Evolutionary conservation across 2,888 invertebrate genomes (phyloP).

Genomic region (Rotaria macrura): DNA sequence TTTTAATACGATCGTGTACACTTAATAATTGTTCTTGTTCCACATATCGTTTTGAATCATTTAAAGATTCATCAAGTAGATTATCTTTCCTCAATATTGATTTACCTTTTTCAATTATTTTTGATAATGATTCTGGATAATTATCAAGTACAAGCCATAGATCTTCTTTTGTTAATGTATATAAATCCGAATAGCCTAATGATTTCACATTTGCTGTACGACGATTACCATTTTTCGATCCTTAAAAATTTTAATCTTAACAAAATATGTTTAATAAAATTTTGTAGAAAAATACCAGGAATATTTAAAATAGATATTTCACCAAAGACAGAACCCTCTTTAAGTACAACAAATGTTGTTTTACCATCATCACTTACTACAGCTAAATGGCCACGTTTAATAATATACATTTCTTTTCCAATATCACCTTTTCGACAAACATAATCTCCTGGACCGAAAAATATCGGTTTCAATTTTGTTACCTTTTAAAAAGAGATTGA

Average conservation of each 20-base stretch:
- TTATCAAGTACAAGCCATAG: constrained; percentile 41
- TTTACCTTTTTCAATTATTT: constrained; percentile 52
- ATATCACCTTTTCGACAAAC: constrained; percentile 88
- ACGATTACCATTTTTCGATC: constrained; percentile 78
- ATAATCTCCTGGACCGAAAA: constrained; percentile 91
- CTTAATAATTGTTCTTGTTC: constrained; percentile 18
- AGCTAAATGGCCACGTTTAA: constrained; percentile 72
- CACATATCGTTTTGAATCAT: not conserved
- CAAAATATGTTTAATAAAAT: not conserved
- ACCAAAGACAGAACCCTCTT: constrained; percentile 86
- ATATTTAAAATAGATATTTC: constrained; percentile 82
- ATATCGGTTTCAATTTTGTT: constrained; percentile 73
- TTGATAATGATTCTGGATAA: constrained; percentile 37
- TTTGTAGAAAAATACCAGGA: constrained; percentile 55
- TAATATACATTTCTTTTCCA: constrained; percentile 94
- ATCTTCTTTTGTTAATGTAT: constrained; percentile 70
- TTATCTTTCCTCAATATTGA: constrained; percentile 52
- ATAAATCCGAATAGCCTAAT: constrained; percentile 65
- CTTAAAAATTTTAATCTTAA: not conserved
- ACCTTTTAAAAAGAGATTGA: constrained; percentile 51
- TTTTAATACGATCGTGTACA: not conserved
- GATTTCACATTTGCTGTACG: constrained; percentile 85
- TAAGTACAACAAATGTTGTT: constrained; percentile 69
- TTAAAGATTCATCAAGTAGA: constrained; percentile 52
- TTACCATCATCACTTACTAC: constrained; percentile 82